Conservation (phyloP, 2,113 vertebrate genomes). For the Brachyistius frenatus region DNA sequence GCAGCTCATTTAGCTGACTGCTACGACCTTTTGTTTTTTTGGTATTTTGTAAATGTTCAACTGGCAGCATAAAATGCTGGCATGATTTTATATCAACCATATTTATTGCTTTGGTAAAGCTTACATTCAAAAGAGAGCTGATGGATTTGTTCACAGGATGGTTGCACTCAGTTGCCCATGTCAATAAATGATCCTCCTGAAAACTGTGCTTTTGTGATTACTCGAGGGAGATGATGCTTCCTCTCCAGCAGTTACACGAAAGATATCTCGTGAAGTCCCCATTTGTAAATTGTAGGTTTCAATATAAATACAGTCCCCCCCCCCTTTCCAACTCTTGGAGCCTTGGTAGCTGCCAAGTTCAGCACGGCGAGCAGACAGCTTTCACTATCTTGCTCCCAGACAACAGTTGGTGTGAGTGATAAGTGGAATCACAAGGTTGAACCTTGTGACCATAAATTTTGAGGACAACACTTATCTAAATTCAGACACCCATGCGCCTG, state of each 20-base stretch:
- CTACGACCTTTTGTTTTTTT: conserved; percentile 49
- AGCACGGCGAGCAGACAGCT: background rate
- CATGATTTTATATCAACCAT: conserved; percentile 76
- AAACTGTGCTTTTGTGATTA: conserved; percentile 28
- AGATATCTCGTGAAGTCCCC: background rate
- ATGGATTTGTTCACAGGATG: conserved; percentile 69
- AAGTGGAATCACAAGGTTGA: conserved; percentile 26
- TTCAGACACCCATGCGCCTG: background rate
- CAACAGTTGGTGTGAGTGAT: conserved; percentile 62
- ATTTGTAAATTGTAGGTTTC: background rate
- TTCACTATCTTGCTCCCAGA: conserved; percentile 50
- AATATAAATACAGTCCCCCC: background rate
- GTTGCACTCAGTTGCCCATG: conserved; percentile 55
- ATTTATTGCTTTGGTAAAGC: conserved; percentile 84
- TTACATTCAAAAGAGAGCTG: conserved; percentile 55
- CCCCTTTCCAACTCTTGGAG: background rate
- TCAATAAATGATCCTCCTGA: conserved; percentile 82
- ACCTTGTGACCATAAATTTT: conserved; percentile 6
- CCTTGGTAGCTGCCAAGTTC: background rate
- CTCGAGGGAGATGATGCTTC: background rate
- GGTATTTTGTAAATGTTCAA: conserved; percentile 61
- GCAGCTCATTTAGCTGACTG: conserved; percentile 75
- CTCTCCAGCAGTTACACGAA: background rate
- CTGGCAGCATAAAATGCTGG: conserved; percentile 68
- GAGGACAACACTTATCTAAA: conserved; percentile 30